A percentile compares a stretch with the other conserved stretches of the same genome.
These are phyloP conservation scores for Lates calcarifer DNA, from an alignment of 2,113 vertebrate genomes.

Conservation along the genomic window DNA sequence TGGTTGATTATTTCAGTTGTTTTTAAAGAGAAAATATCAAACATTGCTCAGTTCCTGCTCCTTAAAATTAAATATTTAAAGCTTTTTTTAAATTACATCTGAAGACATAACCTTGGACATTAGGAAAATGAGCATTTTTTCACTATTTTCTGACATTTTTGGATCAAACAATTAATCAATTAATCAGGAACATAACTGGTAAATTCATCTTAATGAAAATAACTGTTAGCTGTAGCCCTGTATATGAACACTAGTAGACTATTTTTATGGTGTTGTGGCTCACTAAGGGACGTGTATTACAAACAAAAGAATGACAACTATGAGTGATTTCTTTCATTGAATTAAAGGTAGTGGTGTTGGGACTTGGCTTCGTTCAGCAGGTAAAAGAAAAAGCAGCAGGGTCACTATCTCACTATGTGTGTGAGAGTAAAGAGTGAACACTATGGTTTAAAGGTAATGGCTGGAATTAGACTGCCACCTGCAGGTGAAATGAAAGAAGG, in stretches of 20 bases:
- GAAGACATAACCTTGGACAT: no score
- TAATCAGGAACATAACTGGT: background rate
- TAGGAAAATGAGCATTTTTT: no score
- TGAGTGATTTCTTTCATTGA: background rate
- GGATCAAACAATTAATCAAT: no score
- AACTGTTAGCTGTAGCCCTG: background rate
- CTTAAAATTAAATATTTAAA: background rate
- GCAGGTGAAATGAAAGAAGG: conserved; percentile 44
- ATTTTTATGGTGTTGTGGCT: background rate
- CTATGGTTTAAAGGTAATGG: background rate
- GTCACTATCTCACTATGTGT: background rate
- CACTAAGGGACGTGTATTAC: background rate
- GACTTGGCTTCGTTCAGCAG: background rate
- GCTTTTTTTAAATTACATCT: background rate
- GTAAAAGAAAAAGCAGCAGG: background rate
- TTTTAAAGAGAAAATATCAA: background rate
- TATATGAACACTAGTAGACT: background rate
- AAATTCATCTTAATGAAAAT: background rate
- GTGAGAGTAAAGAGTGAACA: background rate
- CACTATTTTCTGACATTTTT: background rate
- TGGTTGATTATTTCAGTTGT: background rate
- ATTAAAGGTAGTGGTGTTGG: background rate
- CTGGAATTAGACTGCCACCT: conserved; percentile 53
- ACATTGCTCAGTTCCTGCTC: background rate
- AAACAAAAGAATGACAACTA: background rate